Percentiles rank a stretch among this genome's conserved stretches.
These are phyloP conservation scores for Phenacoccus solenopsis DNA, from an alignment of 1,140 invertebrate genomes.

Conservation along the genomic window DNA sequence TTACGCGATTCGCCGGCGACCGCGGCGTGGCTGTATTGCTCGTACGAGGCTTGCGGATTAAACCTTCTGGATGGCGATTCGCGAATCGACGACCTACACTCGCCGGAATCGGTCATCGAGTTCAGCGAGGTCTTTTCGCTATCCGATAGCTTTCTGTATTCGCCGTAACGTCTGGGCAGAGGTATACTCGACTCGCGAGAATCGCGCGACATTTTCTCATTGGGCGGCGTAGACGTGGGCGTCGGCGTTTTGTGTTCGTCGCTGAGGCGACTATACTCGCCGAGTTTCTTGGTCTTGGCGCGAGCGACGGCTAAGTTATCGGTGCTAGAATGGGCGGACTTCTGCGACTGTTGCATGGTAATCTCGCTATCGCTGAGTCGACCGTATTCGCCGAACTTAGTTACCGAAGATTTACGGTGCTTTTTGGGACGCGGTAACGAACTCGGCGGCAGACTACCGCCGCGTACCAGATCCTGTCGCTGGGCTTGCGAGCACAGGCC, in stretches of 20 bases:
- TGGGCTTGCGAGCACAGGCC: slow-evolving; percentile 60
- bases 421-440: slow-evolving; percentile 50
- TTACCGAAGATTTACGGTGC: slow-evolving; percentile 34
- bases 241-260: slow-evolving; percentile 21
- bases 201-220: neutral
- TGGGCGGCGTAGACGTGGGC: neutral
- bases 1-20: neutral
- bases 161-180: slow-evolving; percentile 20
- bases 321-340: slow-evolving; percentile 26
- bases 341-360: slow-evolving; percentile 22
- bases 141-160: slow-evolving; percentile 20
- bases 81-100: neutral
- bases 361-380: slow-evolving; percentile 27
- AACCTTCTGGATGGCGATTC: neutral
- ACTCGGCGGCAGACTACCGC: slow-evolving; percentile 47
- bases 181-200: neutral
- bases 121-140: neutral
- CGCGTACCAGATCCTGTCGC: slow-evolving; percentile 41
- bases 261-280: slow-evolving; percentile 22
- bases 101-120: neutral
- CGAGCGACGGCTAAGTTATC: neutral
- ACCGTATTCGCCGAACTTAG: slow-evolving; percentile 29
- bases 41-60: neutral
- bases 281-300: slow-evolving; percentile 21
- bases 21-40: neutral